Evolutionary conservation across 2,797 vertebrate genomes (phyloP).

Genomic region (Arrhamphus sclerolepis): DNA sequence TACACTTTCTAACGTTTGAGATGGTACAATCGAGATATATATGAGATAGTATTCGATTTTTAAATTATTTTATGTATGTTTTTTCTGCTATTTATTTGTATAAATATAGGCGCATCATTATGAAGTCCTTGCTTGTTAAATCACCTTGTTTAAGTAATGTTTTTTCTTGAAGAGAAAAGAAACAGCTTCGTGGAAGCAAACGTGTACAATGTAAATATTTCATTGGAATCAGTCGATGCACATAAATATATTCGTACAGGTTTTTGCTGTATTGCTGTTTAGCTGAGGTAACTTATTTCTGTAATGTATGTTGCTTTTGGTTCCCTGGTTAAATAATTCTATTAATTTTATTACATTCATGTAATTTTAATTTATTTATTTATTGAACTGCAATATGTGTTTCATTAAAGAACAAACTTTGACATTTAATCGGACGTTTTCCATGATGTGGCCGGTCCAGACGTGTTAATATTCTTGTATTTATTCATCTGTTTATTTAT

Average conservation of each 20-base stretch:
- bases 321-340: slow-evolving; percentile 80
- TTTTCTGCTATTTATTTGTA: slow-evolving; percentile 86
- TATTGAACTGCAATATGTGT: slow-evolving; percentile 94
- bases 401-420: slow-evolving; percentile 94
- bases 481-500: slow-evolving; percentile 75
- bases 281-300: slow-evolving; percentile 89
- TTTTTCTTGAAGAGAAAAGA: slow-evolving; percentile 82
- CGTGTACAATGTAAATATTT: slow-evolving; percentile 96
- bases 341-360: slow-evolving; percentile 92
- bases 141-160: slow-evolving; percentile 88
- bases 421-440: slow-evolving; percentile 86
- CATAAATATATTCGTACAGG: slow-evolving; percentile 97
- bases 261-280: slow-evolving; percentile 94
- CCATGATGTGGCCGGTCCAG: slow-evolving; percentile 66
- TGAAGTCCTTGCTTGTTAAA: slow-evolving; percentile 89
- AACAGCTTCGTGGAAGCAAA: slow-evolving; percentile 84
- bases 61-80: slow-evolving; percentile 83
- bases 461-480: slow-evolving; percentile 71
- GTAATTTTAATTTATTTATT: slow-evolving; percentile 92
- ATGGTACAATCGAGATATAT: slow-evolving; percentile 83
- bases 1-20: slow-evolving; percentile 70
- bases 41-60: slow-evolving; percentile 77
- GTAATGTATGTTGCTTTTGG: slow-evolving; percentile 87
- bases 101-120: slow-evolving; percentile 84
- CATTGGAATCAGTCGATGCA: slow-evolving; percentile 90